Percentiles rank a stretch among this genome's conserved stretches.
Conservation (phyloP, 1,140 invertebrate genomes). For the Augochlora pura region DNA sequence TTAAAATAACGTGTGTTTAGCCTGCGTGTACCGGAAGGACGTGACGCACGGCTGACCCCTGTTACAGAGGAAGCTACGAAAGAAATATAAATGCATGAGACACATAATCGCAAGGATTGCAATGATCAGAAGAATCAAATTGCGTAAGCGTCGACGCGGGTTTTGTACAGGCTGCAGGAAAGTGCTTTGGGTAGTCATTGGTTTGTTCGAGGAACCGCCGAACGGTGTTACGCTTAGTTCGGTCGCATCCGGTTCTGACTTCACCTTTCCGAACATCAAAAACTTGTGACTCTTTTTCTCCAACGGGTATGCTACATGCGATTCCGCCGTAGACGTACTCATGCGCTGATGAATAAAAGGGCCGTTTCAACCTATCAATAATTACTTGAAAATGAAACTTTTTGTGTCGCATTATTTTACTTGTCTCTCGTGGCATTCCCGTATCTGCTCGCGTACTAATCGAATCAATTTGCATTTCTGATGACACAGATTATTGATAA, state of each 20-base stretch:
- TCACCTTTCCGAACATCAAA: neutral
- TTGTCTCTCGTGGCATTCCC: slow-evolving; percentile 57
- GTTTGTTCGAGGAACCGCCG: too few species aligned
- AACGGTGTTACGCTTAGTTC: too few species aligned
- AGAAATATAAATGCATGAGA: slow-evolving; percentile 51
- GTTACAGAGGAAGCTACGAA: slow-evolving; percentile 53
- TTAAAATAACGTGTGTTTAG: slow-evolving; percentile 54
- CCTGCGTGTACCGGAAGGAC: slow-evolving; percentile 35
- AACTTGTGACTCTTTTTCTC: neutral
- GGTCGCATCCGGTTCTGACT: neutral
- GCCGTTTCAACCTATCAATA: too few species aligned
- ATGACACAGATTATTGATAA: slow-evolving; percentile 60
- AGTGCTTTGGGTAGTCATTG: neutral
- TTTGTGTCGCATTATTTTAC: slow-evolving; percentile 41
- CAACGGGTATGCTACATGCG: neutral
- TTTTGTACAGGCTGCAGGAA: neutral
- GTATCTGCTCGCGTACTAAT: slow-evolving; percentile 67
- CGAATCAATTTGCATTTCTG: slow-evolving; percentile 68
- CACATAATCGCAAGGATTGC: slow-evolving; percentile 50
- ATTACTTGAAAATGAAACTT: neutral
- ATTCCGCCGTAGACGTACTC: neutral
- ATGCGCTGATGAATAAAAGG: neutral
- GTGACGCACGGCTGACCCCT: slow-evolving; percentile 49
- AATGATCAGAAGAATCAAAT: slow-evolving; percentile 30
- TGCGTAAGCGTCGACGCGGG: slow-evolving; percentile 37